Evolutionary conservation across 2,113 vertebrate species (phyloP), one percentile per base, ranked within the genome.

Genomic region (Mesitornis unicolor): DNA sequence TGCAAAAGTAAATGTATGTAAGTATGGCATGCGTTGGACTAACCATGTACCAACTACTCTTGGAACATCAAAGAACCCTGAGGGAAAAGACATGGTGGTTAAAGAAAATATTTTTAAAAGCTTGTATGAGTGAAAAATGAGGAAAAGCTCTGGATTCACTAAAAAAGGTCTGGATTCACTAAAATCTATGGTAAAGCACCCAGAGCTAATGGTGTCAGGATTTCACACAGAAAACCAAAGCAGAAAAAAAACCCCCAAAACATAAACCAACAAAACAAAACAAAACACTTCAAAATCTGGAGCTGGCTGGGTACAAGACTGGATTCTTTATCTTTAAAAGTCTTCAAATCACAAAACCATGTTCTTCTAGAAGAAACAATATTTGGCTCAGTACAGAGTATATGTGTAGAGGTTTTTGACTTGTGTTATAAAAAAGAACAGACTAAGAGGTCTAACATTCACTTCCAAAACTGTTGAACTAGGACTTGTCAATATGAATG

Each of bases 61-160:
- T 74, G 24, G 29, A 83, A 93, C 45, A 93, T 61, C 70, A 77
- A 69, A 86, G 77, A 81, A 4, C 25, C n/a, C 2, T 9, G 28
- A 78, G 17, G 50, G 35, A 80, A 95, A 70, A 84, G 50, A 68
- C 38, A 67, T 63, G 38, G 63, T 42, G 45, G 29, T 61, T 86
- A 77, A 90, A 78, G 29, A 57, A 84, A 95, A 83, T 80, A 80
- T 70, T 88, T 94, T 88, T 35, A 12, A 73, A 88, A 92, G 50
- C 12, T 63, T 86, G 31, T 69, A 70, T 0, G 3, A 76, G 31
- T 60, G 18, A 82, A 96, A 95, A 95, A 68, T 40, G 64, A 88
- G 45, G 15, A 48, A 92, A 90, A 90, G 16, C 1, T 73, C 45
- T 50, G 45, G n/a, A 69, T 79, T 35, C 25, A 42, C 42, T 73